Conservation (phyloP, 2,113 vertebrate genomes). For the Nothobranchius kuhntae region DNA sequence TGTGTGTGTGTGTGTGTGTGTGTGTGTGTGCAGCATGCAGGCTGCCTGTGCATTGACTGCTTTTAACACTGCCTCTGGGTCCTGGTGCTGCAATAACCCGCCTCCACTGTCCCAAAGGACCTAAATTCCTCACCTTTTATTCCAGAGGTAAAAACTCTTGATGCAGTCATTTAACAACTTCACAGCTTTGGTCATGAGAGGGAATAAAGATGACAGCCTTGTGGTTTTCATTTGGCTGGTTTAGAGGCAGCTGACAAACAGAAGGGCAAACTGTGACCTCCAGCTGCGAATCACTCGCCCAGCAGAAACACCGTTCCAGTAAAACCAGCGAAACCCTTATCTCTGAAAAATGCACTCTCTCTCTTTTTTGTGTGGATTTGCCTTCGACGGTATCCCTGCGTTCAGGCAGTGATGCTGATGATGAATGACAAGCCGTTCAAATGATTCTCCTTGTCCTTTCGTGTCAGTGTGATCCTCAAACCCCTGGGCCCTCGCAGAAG, state of each 20-base stretch:
- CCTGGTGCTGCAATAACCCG: conserved; percentile 32
- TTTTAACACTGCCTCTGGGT: conserved; percentile 49
- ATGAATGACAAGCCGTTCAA: conserved; percentile 59
- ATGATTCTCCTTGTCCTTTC: conserved; percentile 60
- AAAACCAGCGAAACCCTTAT: too few species aligned
- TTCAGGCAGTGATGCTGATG: conserved; percentile 46
- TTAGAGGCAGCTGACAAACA: conserved; percentile 38
- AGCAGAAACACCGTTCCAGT: too few species aligned
- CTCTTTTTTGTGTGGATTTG: conserved; percentile 12
- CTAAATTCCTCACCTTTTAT: background rate
- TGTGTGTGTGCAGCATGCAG: conserved; percentile 54
- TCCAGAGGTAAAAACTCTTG: background rate
- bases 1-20: conserved; percentile 28
- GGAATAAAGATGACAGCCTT: conserved; percentile 20
- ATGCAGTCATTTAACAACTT: conserved; percentile 28
- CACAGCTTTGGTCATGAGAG: background rate
- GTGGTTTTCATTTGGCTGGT: conserved; percentile 28
- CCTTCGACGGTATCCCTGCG: conserved; percentile 16
- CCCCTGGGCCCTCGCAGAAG: conserved; percentile 21
- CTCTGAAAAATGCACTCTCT: background rate
- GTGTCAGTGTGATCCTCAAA: conserved; percentile 36
- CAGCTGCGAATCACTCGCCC: conserved; percentile 33
- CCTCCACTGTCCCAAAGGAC: conserved; percentile 24
- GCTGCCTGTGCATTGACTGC: conserved; percentile 55
- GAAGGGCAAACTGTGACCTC: conserved; percentile 58